Evolutionary conservation across 2,113 vertebrate genomes (phyloP).

Genomic region (Nymphicus hollandicus): DNA sequence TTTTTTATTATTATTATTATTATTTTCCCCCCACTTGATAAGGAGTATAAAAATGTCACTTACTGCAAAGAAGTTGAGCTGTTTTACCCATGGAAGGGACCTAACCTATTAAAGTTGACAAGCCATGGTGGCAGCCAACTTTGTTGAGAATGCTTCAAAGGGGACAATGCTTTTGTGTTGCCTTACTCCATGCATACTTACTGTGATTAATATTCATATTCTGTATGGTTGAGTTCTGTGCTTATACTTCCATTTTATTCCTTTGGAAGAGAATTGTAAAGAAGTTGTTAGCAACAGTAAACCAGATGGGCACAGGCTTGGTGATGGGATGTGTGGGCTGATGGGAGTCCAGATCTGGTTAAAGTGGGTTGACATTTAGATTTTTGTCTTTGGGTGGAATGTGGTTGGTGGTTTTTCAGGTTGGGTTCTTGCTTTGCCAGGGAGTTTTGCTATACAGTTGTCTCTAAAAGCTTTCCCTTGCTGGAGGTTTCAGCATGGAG

Average conservation of each 20-base stretch:
- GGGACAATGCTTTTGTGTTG: not conserved
- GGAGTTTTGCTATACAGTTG: not conserved
- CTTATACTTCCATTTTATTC: not conserved
- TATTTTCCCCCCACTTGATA: not conserved
- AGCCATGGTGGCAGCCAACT: not conserved
- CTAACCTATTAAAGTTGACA: not conserved
- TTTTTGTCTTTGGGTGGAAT: not conserved
- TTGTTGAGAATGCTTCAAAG: not conserved
- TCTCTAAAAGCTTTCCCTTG: not conserved
- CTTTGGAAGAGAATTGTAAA: not conserved
- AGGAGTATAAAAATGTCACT: not conserved
- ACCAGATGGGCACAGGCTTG: not conserved
- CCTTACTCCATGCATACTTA: not conserved
- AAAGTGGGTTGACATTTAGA: not conserved
- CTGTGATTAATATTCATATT: not conserved
- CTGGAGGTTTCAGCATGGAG: not conserved
- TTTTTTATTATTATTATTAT: not conserved
- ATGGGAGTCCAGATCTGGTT: not conserved
- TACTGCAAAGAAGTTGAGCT: not conserved
- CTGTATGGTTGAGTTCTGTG: not conserved
- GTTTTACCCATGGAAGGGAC: not conserved
- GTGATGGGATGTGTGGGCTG: not conserved
- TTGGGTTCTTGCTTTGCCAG: not conserved
- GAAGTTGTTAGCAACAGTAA: not conserved
- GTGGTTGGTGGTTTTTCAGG: not conserved